Conservation (phyloP, 2,888 invertebrate genomes). For the Spisula subtruncata region DNA sequence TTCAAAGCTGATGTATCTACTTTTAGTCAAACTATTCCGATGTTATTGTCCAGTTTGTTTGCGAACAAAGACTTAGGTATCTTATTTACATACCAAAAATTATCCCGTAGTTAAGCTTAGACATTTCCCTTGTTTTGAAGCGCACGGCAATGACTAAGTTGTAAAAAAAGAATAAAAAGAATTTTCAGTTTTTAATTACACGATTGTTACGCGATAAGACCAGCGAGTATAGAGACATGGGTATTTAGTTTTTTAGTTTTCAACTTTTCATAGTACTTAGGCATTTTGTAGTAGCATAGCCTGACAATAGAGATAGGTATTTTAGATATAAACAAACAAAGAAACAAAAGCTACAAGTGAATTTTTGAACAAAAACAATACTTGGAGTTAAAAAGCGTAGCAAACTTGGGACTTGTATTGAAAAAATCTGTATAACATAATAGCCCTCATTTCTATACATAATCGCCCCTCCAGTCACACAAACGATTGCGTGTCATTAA, state of each 20-base stretch:
- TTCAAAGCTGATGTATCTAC: background rate
- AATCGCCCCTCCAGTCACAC: background rate
- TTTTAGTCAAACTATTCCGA: conserved; percentile 5
- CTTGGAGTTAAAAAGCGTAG: conserved; percentile 33
- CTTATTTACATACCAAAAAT: conserved; percentile 31
- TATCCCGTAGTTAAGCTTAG: conserved; percentile 36
- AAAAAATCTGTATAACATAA: conserved; percentile 38
- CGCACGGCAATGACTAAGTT: conserved; percentile 16
- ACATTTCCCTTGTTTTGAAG: conserved; percentile 33
- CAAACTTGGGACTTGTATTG: conserved; percentile 31
- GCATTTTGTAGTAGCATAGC: background rate
- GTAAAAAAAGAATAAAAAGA: background rate
- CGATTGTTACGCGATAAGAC: conserved; percentile 41
- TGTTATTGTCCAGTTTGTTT: conserved; percentile 34
- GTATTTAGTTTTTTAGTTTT: conserved; percentile 39
- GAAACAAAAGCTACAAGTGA: conserved; percentile 9
- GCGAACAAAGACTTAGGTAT: conserved; percentile 21
- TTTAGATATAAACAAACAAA: conserved; percentile 34
- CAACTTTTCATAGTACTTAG: background rate
- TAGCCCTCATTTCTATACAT: conserved; percentile 19
- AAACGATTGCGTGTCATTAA: conserved; percentile 43
- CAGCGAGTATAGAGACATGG: conserved; percentile 38
- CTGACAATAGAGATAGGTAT: conserved; percentile 46
- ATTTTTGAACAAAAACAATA: conserved; percentile 55
- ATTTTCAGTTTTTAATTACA: conserved; percentile 45